Conservation (phyloP, 1,140 invertebrate genomes). For the Pemphigus obesinymphae region DNA sequence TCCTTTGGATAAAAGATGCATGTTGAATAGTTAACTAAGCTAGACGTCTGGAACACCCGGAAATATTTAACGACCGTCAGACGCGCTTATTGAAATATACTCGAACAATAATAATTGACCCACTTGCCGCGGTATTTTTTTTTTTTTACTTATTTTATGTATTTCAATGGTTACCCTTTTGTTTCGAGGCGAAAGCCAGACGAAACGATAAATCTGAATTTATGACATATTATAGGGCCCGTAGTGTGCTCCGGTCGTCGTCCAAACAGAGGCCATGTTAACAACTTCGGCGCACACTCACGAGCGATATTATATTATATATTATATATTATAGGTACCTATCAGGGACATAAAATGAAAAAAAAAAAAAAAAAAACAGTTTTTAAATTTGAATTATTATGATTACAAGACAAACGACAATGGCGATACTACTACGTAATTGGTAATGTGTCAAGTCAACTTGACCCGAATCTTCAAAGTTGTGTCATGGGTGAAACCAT, state of each 20-base stretch:
- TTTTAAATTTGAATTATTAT: slow-evolving; percentile 7
- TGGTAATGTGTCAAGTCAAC: not conserved
- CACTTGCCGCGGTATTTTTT: slow-evolving; percentile 9
- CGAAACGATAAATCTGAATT: slow-evolving; percentile 16
- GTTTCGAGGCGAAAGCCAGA: slow-evolving; percentile 28
- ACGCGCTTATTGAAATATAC: not conserved
- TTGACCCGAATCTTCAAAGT: slow-evolving; percentile 14
- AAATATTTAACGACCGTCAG: slow-evolving; percentile 11
- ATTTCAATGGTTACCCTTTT: slow-evolving; percentile 15
- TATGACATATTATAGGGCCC: not conserved
- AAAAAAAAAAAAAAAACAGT: not conserved
- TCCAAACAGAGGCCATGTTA: not conserved
- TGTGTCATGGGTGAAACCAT: slow-evolving; percentile 35
- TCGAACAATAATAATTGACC: slow-evolving; percentile 20
- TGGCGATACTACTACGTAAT: not conserved
- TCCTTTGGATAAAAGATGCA: not conserved
- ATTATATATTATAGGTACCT: too few species aligned
- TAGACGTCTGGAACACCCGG: slow-evolving; percentile 11
- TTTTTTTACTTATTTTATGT: slow-evolving; percentile 30
- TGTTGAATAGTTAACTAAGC: not conserved
- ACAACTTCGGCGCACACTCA: not conserved
- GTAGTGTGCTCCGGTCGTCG: not conserved
- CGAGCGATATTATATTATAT: too few species aligned
- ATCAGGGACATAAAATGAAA: not conserved
- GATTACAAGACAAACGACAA: not conserved